Conservation (phyloP, 1,140 invertebrate genomes). For the Zaprionus vittiger region DNA sequence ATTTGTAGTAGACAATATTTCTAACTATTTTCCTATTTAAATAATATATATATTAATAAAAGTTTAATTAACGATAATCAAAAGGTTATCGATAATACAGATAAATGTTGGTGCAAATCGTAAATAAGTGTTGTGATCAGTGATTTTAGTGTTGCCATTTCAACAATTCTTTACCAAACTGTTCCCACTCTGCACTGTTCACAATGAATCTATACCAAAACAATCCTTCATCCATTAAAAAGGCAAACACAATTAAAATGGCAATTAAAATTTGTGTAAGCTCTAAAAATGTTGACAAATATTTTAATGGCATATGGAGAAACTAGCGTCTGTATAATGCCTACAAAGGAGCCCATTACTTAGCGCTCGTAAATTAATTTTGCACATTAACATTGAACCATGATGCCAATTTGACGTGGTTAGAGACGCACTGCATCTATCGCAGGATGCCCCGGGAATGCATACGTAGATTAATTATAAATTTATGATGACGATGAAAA, state of each 20-base stretch:
- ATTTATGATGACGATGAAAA: constrained; percentile 66
- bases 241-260: constrained; percentile 43
- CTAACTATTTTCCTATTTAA: neutral
- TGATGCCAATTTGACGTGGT: constrained; percentile 74
- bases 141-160: neutral
- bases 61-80: neutral
- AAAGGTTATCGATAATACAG: neutral
- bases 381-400: constrained; percentile 72
- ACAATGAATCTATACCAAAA: too few relatives aligned
- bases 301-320: constrained; percentile 56
- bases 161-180: neutral
- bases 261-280: constrained; percentile 30
- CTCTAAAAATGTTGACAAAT: constrained; percentile 44
- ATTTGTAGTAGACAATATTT: neutral
- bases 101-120: neutral
- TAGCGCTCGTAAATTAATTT: constrained; percentile 62
- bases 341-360: constrained; percentile 44
- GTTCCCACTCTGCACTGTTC: neutral
- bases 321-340: constrained; percentile 3
- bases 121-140: neutral
- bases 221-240: constrained; percentile 7
- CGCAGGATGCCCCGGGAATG: constrained; percentile 11
- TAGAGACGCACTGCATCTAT: constrained; percentile 24
- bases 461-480: constrained; percentile 75
- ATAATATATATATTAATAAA: neutral